Evolutionary conservation across 2,797 vertebrate genomes (phyloP).

Genomic region (Knipowitschia caucasica): DNA sequence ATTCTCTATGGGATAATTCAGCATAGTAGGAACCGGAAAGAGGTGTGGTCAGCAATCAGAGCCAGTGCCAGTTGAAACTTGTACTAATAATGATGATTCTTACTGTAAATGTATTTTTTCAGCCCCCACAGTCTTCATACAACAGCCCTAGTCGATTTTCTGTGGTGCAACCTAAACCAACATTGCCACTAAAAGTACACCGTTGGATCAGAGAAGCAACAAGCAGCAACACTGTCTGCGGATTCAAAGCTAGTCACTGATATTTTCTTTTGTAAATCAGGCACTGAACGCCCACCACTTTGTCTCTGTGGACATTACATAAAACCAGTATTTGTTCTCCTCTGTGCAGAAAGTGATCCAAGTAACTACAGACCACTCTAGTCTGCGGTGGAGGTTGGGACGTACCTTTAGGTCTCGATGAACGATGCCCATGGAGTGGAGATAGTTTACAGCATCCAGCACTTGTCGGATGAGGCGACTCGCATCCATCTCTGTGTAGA

Average conservation of each 20-base stretch:
- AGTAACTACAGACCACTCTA: constrained; percentile 1
- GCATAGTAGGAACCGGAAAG: too few relatives aligned
- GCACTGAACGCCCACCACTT: constrained; percentile 5
- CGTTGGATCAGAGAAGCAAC: neutral
- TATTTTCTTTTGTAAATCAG: constrained; percentile 7
- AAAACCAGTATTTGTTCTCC: neutral
- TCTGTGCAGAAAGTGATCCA: neutral
- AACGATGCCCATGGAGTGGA: constrained; percentile 93
- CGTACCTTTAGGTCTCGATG: constrained; percentile 95
- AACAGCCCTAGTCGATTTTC: neutral
- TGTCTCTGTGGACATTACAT: constrained; percentile 3
- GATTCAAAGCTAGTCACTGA: constrained; percentile 2
- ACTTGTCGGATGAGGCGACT: constrained; percentile 93
- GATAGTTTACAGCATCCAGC: constrained; percentile 91
- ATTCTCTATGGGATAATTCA: too few relatives aligned
- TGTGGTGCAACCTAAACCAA: neutral
- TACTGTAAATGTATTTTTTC: neutral
- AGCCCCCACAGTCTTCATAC: neutral
- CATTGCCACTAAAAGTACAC: neutral
- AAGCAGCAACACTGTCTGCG: neutral
- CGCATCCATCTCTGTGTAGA: constrained; percentile 96
- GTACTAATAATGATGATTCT: too few relatives aligned
- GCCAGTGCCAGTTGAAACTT: too few relatives aligned
- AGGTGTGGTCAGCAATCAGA: too few relatives aligned
- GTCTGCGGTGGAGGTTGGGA: neutral